Evolutionary conservation across 2,797 vertebrate genomes (phyloP).

Genomic region (Sebastolobus altivelis): DNA sequence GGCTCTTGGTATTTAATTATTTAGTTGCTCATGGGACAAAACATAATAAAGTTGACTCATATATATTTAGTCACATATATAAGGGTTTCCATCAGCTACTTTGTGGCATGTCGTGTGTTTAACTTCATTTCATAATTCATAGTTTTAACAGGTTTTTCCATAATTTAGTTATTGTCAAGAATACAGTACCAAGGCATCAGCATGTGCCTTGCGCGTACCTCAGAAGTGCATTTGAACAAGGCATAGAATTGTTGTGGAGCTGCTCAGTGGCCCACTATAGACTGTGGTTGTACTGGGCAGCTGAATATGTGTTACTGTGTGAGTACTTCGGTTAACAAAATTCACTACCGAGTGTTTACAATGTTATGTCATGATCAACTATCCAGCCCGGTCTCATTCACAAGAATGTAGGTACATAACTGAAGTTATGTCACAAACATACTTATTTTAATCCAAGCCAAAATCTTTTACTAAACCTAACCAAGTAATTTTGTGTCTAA

Average conservation of each 20-base stretch:
- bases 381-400: neutral
- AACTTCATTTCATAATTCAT: conserved; percentile 57
- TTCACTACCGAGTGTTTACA: neutral
- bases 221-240: neutral
- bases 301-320: neutral
- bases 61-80: conserved; percentile 22
- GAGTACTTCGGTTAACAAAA: neutral
- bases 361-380: neutral
- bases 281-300: neutral
- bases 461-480: neutral
- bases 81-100: conserved; percentile 23
- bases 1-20: conserved; percentile 63
- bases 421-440: neutral
- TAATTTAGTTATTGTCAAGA: conserved; percentile 29
- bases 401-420: neutral
- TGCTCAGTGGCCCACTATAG: neutral
- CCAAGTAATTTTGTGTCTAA: neutral
- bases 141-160: conserved; percentile 35
- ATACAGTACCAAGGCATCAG: neutral
- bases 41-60: conserved; percentile 58
- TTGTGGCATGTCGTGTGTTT: conserved; percentile 29
- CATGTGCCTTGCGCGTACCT: neutral
- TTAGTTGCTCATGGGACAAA: conserved; percentile 48
- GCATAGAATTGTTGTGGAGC: neutral
- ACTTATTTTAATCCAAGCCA: neutral